Percentiles rank a stretch among this genome's conserved stretches.
Conservation (phyloP, 1,140 invertebrate genomes). For the Drosophila simulans region DNA sequence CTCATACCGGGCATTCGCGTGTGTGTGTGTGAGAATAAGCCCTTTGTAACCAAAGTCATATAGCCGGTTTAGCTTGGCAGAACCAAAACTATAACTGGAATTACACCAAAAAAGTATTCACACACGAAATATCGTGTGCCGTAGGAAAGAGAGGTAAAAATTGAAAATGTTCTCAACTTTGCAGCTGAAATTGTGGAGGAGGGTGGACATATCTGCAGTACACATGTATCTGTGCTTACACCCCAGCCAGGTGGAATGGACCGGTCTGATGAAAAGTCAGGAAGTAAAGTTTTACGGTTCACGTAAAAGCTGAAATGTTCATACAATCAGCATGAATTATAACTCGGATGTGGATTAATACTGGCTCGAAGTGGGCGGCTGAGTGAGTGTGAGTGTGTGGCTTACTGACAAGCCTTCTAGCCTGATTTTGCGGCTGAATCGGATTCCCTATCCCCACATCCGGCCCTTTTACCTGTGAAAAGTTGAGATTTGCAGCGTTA, state of each 20-base stretch:
- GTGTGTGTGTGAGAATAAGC: constrained; percentile 37
- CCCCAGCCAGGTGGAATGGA: constrained; percentile 18
- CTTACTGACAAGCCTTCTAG: constrained; percentile 49
- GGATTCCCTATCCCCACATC: not conserved
- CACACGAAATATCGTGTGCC: constrained; percentile 60
- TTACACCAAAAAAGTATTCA: constrained; percentile 64
- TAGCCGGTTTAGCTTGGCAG: constrained; percentile 30
- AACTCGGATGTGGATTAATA: constrained; percentile 83
- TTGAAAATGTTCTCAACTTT: constrained; percentile 64
- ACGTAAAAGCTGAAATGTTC: constrained; percentile 82
- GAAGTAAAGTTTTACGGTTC: constrained; percentile 82
- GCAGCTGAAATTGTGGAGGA: constrained; percentile 15
- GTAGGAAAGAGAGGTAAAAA: constrained; percentile 52
- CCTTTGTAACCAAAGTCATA: constrained; percentile 55
- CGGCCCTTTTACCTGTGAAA: constrained; percentile 12
- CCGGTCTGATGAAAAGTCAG: constrained; percentile 75
- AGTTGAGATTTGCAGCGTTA: constrained; percentile 30
- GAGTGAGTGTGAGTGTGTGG: constrained; percentile 18
- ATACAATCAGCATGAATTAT: constrained; percentile 84
- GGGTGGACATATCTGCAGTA: constrained; percentile 15
- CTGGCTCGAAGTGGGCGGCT: constrained; percentile 46
- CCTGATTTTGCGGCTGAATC: constrained; percentile 22
- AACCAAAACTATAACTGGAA: constrained; percentile 75
- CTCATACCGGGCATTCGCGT: constrained; percentile 29
- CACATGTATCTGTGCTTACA: constrained; percentile 38